Conservation (phyloP, 2,888 invertebrate species). For the Erannis defoliaria region DNA sequence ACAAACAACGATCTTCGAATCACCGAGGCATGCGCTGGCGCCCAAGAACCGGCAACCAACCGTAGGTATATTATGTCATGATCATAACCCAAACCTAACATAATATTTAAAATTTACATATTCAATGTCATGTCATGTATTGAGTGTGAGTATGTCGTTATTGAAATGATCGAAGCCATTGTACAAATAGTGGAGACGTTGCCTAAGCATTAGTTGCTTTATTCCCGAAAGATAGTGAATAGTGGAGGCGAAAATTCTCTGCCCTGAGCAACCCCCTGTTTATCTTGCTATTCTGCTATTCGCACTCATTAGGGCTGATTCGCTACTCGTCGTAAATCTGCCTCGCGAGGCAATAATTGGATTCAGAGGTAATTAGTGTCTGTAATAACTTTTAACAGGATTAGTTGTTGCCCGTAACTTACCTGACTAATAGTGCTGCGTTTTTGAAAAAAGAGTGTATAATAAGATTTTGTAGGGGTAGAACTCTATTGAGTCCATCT, state of each 20-base stretch:
- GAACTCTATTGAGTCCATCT: too few relatives aligned
- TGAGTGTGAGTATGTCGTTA: not conserved
- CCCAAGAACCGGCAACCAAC: too few relatives aligned
- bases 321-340: slow-evolving; percentile 40
- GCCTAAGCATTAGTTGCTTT: not conserved
- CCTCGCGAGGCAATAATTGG: slow-evolving; percentile 40
- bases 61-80: too few relatives aligned
- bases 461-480: too few relatives aligned
- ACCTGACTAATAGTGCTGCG: slow-evolving; percentile 12
- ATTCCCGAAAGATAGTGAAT: not conserved
- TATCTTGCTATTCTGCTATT: slow-evolving; percentile 32
- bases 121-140: too few relatives aligned
- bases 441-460: slow-evolving; percentile 11
- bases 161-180: not conserved
- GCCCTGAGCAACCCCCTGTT: slow-evolving; percentile 19
- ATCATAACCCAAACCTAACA: too few relatives aligned
- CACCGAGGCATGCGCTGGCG: too few relatives aligned
- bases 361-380: slow-evolving; percentile 44
- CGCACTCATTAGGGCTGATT: slow-evolving; percentile 42
- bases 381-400: slow-evolving; percentile 46
- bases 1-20: too few relatives aligned
- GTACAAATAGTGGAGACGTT: not conserved
- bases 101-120: too few relatives aligned
- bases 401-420: slow-evolving; percentile 42
- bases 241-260: slow-evolving; percentile 10